These are phyloP conservation scores for Anas flavirostris DNA, from an alignment of 2,797 vertebrate species.

Conservation along the genomic window DNA sequence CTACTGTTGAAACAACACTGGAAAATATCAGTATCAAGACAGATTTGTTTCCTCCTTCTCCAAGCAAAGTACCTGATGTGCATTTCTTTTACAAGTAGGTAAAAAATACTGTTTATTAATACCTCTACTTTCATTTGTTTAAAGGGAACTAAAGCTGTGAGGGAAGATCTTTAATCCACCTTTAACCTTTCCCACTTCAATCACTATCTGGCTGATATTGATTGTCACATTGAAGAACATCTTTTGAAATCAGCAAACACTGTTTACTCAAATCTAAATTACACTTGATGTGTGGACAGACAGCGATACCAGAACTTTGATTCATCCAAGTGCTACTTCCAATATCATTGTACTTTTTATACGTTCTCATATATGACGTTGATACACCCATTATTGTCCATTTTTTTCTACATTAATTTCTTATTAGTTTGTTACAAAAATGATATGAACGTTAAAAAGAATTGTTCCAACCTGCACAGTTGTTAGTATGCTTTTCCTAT, in stretches of 20 bases:
- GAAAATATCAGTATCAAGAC: constrained; percentile 82
- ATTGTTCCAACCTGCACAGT: neutral
- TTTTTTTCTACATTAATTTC: neutral
- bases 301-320: neutral
- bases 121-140: neutral
- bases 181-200: neutral
- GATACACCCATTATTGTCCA: neutral
- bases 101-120: neutral
- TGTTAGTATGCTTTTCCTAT: neutral
- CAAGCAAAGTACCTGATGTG: constrained; percentile 87
- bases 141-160: neutral
- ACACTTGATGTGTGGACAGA: neutral
- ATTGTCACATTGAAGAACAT: neutral
- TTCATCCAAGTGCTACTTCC: neutral
- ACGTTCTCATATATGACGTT: neutral
- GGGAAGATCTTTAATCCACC: neutral
- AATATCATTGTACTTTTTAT: neutral
- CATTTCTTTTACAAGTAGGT: constrained; percentile 96
- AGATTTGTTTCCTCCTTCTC: constrained; percentile 81
- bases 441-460: neutral
- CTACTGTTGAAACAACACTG: constrained; percentile 83
- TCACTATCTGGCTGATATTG: neutral
- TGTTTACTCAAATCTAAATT: neutral
- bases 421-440: neutral
- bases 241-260: neutral